A percentile compares a stretch with the other conserved stretches of the same genome.
These are phyloP conservation scores for Drosophila ohnishii DNA, from an alignment of 1,140 invertebrate genomes.

Conservation along the genomic window DNA sequence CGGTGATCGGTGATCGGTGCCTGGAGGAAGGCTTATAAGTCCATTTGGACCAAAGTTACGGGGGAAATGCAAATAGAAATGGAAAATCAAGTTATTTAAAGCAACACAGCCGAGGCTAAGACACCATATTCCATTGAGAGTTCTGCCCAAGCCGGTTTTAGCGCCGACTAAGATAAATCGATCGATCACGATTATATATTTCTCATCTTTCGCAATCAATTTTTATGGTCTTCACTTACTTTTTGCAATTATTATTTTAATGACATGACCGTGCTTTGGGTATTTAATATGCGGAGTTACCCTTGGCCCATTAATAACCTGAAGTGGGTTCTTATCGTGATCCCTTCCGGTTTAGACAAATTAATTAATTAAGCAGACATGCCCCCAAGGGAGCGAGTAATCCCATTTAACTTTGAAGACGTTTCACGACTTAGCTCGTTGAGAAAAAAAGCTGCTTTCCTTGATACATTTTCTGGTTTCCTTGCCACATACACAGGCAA, in stretches of 20 bases:
- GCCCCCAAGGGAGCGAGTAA: slow-evolving; percentile 5
- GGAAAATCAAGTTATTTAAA: slow-evolving; percentile 10
- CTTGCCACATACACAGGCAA: not conserved
- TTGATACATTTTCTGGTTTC: slow-evolving; percentile 13
- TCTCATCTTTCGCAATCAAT: slow-evolving; percentile 6
- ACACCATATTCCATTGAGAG: slow-evolving; percentile 8
- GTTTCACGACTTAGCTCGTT: not conserved
- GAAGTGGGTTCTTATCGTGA: slow-evolving; percentile 6
- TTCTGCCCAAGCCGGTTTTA: slow-evolving; percentile 24
- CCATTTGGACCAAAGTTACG: not conserved
- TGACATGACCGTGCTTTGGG: slow-evolving; percentile 4
- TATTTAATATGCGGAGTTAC: slow-evolving; percentile 22
- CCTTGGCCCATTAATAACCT: slow-evolving; percentile 25
- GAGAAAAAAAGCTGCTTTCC: slow-evolving; percentile 8
- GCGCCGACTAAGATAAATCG: slow-evolving; percentile 1
- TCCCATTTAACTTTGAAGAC: slow-evolving; percentile 25
- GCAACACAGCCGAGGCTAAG: not conserved
- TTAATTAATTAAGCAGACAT: slow-evolving; percentile 23
- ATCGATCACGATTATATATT: slow-evolving; percentile 18
- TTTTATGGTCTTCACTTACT: slow-evolving; percentile 18
- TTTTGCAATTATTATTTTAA: slow-evolving; percentile 26
- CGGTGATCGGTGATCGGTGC: slow-evolving; percentile 5
- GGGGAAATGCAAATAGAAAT: slow-evolving; percentile 33
- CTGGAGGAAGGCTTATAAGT: not conserved
- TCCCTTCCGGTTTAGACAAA: slow-evolving; percentile 19